These are phyloP conservation scores for Imbricaverruca yamaguchii DNA, from an alignment of 2,888 invertebrate genomes.

Conservation along the genomic window DNA sequence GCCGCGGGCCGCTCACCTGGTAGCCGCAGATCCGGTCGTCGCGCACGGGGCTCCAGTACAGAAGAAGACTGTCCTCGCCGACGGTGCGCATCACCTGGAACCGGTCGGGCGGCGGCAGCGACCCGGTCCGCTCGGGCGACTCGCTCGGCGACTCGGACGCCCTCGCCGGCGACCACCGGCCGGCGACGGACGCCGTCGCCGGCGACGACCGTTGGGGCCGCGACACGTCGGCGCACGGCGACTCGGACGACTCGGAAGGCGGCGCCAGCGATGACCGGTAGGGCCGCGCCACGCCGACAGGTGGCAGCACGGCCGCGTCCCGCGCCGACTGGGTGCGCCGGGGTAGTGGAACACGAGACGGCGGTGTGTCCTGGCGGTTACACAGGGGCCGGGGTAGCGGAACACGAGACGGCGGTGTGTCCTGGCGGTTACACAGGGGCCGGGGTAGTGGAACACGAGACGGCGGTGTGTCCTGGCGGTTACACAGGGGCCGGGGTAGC, in stretches of 20 bases:
- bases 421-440: too few species aligned
- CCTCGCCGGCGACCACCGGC: background rate
- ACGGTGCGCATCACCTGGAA: background rate
- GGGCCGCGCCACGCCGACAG: constrained; percentile 7
- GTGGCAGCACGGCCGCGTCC: background rate
- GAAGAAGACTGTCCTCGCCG: constrained; percentile 8
- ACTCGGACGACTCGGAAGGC: background rate
- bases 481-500: too few species aligned
- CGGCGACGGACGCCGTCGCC: background rate
- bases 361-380: background rate
- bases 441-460: too few species aligned
- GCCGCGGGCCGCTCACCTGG: background rate
- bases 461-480: too few species aligned
- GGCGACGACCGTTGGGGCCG: background rate
- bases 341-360: background rate
- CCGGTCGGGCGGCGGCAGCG: background rate
- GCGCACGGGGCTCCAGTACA: constrained; percentile 16
- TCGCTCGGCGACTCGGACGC: background rate
- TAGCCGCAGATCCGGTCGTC: constrained; percentile 4
- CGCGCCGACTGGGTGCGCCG: background rate
- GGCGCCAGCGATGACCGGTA: background rate
- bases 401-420: too few species aligned
- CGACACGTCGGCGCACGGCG: background rate
- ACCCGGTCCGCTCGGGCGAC: background rate
- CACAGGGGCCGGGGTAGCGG: background rate